Base-by-base conservation (phyloP, 2,113 vertebrate genomes). In the Aspidoscelis tigris region DNA sequence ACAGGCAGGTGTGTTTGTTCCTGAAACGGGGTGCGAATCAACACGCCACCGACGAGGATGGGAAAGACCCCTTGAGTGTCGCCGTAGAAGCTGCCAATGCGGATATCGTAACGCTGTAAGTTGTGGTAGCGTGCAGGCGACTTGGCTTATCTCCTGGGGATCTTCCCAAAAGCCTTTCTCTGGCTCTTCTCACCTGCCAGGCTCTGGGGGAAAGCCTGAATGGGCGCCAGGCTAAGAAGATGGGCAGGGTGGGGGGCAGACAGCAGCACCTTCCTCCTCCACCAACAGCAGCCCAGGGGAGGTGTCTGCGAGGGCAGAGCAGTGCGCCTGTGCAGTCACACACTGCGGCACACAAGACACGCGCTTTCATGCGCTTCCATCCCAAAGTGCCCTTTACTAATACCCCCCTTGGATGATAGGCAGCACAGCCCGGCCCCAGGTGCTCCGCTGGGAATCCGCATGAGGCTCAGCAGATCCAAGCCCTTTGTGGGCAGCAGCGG, bases 1-100 rank as follows among this genome's bases (percentile, higher is more conserved):
- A 88, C 90, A 99, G 99, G 68, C 99, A 99, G 93, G 99, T 99
- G 72, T 99, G 98, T 94, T 96, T 99, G 86, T 99, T 99, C 93
- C 93, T 99, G 84, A 99, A 99, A 95, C 96, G 98, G 92, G 98
- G 98, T 94, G 99, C 98, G 86, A 98, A 98, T 95, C 99, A 99
- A 88, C 98, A 98, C 50, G 99, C 98, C 71, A 95, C 97, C 44
- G 99, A 99, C 89, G 97, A 98, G 55, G 97, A 98, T 53, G 97
- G 97, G 88, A 98, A 98, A 89, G 99, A 98, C 20, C 99, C 99
- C 4, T 83, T 99, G 84, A 96, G 94, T 41, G 97, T 99, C 79
- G 99, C 99, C 2, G 97, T 99, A 89, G 97, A 99, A 81, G 98
- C 99, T 2, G 99, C 98, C 87, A 99, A 99, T 79, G 99, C 99